Base-by-base conservation (phyloP, 2,113 vertebrate genomes). In the Nerophis lumbriciformis region DNA sequence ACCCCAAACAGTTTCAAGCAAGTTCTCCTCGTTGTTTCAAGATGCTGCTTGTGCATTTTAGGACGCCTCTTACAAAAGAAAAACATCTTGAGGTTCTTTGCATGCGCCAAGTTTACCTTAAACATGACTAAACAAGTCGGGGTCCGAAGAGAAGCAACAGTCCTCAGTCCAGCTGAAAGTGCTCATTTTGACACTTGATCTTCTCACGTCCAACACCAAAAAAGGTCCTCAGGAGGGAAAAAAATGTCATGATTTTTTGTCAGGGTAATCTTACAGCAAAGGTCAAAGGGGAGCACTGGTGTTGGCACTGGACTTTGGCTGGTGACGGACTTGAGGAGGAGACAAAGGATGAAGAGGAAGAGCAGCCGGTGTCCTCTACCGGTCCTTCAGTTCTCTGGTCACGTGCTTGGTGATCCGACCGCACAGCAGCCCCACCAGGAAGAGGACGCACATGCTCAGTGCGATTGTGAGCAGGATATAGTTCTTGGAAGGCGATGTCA, bases 361-460 rank as follows among this genome's bases (percentile, higher is more conserved):
- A 35, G 59, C 47, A 5, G 52, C 21, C 35, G 50, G 63, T 48
- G 72, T 92, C 88, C 87, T 97, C 92, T 99, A 99, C 93, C 96
- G 95, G 93, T 98, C 92, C 88, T 99, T 99, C 78, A 97, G 93
- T 92, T 98, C 82, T 68, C 88, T 95, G 86, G 94, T 94, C 84
- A 98, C 94, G 36, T 93, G 90, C 83, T 99, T 99, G 69, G 97
- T 99, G 88, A 98, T 94, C 51, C 97, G 94, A 66, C 97, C 97
- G 63, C 96, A 99, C 84, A 98, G 90, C 78, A 98, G 92, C 62
- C 97, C 97, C 13, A 97, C 88, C 75, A 98, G 89, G 89, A 99
- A 98, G 62, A 99, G 89, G 72, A 97, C 45, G 91, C 92, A 95
- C 86, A 99, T 92, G 71, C 92, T 90, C 91, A 44, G 91, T 84